Conservation (phyloP, 2,888 invertebrate genomes). For the Lomographa bimaculata region DNA sequence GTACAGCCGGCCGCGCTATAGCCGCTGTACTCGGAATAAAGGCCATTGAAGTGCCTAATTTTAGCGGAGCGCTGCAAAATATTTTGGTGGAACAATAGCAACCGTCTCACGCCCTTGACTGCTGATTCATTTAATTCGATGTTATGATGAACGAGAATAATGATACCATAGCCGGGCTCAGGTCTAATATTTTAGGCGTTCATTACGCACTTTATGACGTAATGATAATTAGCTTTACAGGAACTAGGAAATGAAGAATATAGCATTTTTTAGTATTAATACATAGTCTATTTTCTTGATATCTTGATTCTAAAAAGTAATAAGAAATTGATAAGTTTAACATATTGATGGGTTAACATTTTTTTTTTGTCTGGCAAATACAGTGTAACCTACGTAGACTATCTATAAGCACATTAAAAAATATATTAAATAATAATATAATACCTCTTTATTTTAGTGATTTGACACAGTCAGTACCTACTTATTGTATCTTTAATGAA, state of each 20-base stretch:
- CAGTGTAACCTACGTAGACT: too few species aligned
- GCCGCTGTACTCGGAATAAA: too few species aligned
- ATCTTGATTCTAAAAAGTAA: too few species aligned
- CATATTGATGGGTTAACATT: too few species aligned
- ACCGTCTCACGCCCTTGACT: conserved; percentile 35
- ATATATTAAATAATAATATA: too few species aligned
- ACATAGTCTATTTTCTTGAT: conserved; percentile 6
- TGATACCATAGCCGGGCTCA: conserved; percentile 22
- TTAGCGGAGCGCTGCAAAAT: conserved; percentile 32
- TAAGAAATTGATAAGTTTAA: too few species aligned
- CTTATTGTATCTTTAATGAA: too few species aligned
- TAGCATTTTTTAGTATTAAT: conserved; percentile 13
- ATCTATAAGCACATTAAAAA: too few species aligned
- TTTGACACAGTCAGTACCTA: too few species aligned
- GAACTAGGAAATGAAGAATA: conserved; percentile 29
- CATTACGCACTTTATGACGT: conserved; percentile 24
- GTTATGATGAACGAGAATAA: conserved; percentile 29
- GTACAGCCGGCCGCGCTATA: conserved; percentile 3
- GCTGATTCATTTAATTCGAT: conserved; percentile 33
- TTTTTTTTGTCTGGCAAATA: too few species aligned
- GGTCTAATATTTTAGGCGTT: conserved; percentile 10
- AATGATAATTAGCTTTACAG: conserved; percentile 28
- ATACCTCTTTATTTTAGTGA: too few species aligned
- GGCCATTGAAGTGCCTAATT: conserved; percentile 30
- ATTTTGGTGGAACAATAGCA: conserved; percentile 36